Conservation (phyloP, 2,888 invertebrate genomes). For the Ophion ellenae region DNA sequence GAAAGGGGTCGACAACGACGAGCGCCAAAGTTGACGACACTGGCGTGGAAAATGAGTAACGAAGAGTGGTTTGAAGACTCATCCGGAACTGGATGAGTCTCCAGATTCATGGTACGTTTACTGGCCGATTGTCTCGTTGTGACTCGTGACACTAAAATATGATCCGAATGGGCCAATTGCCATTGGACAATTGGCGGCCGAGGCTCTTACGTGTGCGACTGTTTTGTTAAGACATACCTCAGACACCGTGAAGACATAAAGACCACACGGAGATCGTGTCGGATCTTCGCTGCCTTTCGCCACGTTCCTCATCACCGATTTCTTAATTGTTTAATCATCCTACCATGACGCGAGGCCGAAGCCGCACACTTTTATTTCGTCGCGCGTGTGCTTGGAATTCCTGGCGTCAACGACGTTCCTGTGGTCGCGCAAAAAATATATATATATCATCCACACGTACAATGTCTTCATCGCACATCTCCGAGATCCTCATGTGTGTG, state of each 20-base stretch:
- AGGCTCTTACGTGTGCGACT: no score
- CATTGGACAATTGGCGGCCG: not conserved
- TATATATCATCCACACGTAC: not conserved
- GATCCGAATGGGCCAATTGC: not conserved
- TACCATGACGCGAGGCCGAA: constrained; percentile 31
- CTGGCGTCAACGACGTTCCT: constrained; percentile 63
- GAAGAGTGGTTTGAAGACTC: not conserved
- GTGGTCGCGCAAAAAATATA: constrained; percentile 16
- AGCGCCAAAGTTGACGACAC: not conserved
- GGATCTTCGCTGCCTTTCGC: not conserved
- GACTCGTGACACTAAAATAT: not conserved
- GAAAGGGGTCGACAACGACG: not conserved
- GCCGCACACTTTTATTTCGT: constrained; percentile 23
- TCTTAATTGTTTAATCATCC: constrained; percentile 63
- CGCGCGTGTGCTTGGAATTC: constrained; percentile 52
- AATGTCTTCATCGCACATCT: constrained; percentile 51
- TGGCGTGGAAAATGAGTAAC: not conserved
- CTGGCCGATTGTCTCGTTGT: not conserved
- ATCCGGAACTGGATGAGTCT: not conserved
- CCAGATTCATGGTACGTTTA: not conserved
- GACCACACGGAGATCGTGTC: constrained; percentile 14
- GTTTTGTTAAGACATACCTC: constrained; percentile 1
- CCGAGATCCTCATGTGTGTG: not conserved
- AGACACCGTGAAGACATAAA: not conserved
- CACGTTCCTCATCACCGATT: constrained; percentile 11